Conservation (phyloP, 2,797 vertebrate genomes). For the Myotis pilosus region DNA sequence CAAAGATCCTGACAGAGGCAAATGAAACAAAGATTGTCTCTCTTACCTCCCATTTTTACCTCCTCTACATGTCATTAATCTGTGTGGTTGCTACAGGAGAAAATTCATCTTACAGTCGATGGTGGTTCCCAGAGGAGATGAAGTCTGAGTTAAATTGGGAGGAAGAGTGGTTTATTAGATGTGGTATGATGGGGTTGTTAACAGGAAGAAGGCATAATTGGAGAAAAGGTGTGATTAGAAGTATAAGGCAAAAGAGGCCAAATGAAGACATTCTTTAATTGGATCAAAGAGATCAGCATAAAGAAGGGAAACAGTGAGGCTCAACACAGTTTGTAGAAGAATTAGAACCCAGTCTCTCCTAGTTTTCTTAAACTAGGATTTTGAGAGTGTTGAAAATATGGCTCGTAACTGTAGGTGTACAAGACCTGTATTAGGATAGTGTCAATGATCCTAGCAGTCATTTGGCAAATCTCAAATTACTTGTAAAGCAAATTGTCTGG, state of each 20-base stretch:
- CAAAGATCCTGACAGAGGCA: neutral
- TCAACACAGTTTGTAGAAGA: neutral
- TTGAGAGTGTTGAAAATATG: neutral
- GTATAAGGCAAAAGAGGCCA: neutral
- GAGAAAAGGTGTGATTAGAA: neutral
- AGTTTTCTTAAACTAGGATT: neutral
- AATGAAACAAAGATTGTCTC: neutral
- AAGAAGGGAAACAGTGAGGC: neutral
- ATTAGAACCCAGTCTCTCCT: neutral
- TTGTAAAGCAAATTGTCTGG: neutral
- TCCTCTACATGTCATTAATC: neutral
- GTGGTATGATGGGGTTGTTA: neutral
- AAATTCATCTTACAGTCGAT: neutral
- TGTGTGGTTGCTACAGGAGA: neutral
- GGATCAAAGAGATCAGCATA: neutral
- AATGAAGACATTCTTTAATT: neutral
- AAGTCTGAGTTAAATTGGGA: neutral
- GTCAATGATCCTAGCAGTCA: neutral
- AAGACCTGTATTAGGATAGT: neutral
- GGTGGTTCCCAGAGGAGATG: neutral
- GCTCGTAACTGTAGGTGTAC: neutral
- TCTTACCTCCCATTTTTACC: neutral
- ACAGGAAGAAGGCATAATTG: neutral
- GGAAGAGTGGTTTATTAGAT: slow-evolving; percentile 4
- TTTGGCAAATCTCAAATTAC: neutral